A percentile compares a stretch with the other conserved stretches of the same genome.
These are phyloP conservation scores for Gavialis gangeticus DNA, from an alignment of 2,113 vertebrate species.

Conservation along the genomic window DNA sequence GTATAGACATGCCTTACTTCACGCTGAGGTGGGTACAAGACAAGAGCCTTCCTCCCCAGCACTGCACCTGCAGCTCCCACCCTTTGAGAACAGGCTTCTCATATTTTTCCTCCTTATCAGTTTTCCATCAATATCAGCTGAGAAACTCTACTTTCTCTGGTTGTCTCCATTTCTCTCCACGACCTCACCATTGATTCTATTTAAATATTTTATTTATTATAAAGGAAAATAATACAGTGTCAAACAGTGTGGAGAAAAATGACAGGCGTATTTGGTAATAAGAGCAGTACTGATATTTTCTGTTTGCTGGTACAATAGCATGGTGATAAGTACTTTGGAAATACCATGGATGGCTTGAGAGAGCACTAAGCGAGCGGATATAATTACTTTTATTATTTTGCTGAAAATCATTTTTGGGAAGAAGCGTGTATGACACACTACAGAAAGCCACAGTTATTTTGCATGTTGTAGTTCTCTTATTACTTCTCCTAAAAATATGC, in stretches of 20 bases:
- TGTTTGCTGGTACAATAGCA: conserved; percentile 18
- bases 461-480: neutral
- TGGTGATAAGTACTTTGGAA: conserved; percentile 41
- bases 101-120: neutral
- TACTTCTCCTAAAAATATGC: neutral
- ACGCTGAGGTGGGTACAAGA: neutral
- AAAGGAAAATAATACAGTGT: conserved; percentile 23
- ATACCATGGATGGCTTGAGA: neutral
- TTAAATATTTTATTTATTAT: neutral
- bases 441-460: neutral
- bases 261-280: neutral
- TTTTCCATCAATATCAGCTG: conserved; percentile 27
- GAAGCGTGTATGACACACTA: neutral
- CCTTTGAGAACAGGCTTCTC: neutral
- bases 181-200: neutral
- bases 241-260: neutral
- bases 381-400: conserved; percentile 36
- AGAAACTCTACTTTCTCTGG: conserved; percentile 7
- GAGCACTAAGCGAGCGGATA: conserved; percentile 5
- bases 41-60: no score
- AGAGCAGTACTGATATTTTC: neutral
- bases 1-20: neutral
- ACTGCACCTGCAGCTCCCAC: no score
- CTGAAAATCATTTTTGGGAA: conserved; percentile 30
- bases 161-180: neutral